These are phyloP conservation scores for Atherix ibis DNA, from an alignment of 2,888 invertebrate genomes.

Conservation along the genomic window DNA sequence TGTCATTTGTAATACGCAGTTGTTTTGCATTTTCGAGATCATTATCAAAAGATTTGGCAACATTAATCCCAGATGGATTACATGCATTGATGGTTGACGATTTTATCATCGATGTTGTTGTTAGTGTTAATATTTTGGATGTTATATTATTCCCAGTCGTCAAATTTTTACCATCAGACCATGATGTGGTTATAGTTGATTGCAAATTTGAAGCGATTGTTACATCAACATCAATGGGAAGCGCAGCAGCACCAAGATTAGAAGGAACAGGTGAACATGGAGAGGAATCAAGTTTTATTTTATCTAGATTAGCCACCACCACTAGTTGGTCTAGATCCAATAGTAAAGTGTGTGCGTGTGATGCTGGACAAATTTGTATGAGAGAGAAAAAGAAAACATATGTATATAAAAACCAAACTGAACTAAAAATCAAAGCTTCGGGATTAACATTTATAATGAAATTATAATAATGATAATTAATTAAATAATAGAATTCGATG, in stretches of 20 bases:
- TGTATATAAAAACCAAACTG: slow-evolving; percentile 18
- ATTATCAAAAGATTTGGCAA: no score
- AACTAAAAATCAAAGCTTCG: slow-evolving; percentile 14
- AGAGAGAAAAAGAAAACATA: slow-evolving; percentile 18
- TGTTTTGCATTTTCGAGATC: no score
- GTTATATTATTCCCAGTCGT: no score
- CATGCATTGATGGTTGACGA: no score
- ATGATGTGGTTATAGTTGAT: no score
- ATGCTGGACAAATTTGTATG: slow-evolving; percentile 31
- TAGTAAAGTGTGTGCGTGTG: slow-evolving; percentile 37
- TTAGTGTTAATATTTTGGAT: no score
- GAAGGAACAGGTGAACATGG: slow-evolving; percentile 17
- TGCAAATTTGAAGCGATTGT: no score
- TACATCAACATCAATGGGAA: no score
- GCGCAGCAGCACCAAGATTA: no score
- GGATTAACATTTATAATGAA: no score
- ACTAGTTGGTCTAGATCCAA: slow-evolving; percentile 40
- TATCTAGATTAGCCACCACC: slow-evolving; percentile 34
- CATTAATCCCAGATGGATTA: slow-evolving; percentile 5
- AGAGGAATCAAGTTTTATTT: slow-evolving; percentile 33
- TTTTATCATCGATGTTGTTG: slow-evolving; percentile 14
- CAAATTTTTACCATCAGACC: no score
- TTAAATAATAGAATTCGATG: slow-evolving; percentile 6
- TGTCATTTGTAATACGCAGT: no score
- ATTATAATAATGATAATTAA: slow-evolving; percentile 8